phyloP scores from a whole-genome alignment of 2,797 vertebrate species.

The Salmo trutta region DNA sequence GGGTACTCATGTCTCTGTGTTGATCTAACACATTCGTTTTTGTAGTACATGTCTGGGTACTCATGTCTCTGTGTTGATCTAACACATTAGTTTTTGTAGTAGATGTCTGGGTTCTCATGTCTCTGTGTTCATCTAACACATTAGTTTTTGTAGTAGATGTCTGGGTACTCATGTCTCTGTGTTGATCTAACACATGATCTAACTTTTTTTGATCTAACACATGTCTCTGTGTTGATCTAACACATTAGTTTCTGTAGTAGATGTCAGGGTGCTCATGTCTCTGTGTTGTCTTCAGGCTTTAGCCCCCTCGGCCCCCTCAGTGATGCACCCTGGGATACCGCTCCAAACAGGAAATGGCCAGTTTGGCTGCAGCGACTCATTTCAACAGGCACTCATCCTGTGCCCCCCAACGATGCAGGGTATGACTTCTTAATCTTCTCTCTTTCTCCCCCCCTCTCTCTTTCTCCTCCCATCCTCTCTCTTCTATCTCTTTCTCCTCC shows the following conservation, averaged over 20 bases:
- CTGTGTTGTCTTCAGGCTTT: constrained; percentile 78
- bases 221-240: neutral
- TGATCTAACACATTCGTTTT: too few species aligned
- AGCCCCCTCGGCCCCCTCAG: constrained; percentile 85
- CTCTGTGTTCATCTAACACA: neutral
- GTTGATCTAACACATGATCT: neutral
- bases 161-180: neutral
- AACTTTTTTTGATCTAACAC: too few species aligned
- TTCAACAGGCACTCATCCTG: constrained; percentile 94
- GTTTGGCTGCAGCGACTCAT: constrained; percentile 93
- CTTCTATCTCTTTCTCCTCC: too few species aligned
- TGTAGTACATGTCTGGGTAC: neutral
- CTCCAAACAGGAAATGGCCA: constrained; percentile 90
- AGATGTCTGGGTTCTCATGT: neutral
- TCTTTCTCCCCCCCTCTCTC: too few species aligned
- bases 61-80: neutral
- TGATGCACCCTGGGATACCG: constrained; percentile 92
- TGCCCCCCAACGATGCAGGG: constrained; percentile 95
- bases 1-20: neutral
- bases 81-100: neutral
- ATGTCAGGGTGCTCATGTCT: neutral
- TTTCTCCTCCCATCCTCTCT: neutral
- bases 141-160: neutral
- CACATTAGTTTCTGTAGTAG: too few species aligned
- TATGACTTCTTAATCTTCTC: constrained; percentile 53